Evolutionary conservation across 2,797 vertebrate genomes (phyloP), one percentile per base, ranked within the genome.

Genomic region (Rhynchonycteris naso): DNA sequence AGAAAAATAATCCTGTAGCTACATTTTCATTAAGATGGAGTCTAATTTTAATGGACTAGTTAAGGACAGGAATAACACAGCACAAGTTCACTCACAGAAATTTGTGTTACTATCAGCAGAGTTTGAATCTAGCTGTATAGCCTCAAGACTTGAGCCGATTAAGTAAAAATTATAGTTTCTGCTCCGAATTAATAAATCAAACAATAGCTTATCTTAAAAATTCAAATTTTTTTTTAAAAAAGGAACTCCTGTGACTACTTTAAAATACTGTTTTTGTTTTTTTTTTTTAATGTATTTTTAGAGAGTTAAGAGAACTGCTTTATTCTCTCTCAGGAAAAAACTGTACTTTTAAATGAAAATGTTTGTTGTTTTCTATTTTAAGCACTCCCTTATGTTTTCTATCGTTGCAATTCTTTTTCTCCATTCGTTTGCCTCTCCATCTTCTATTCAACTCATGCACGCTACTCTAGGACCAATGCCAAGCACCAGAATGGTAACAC

Each of bases 11-110:
- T 93, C 58, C 71, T 90, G 28, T 54, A 24, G 63, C 94, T 97
- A 95, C 78, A 93, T 91, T 97, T 94, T 80, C 85, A 95, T 96
- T 94, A 95, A 92, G 50, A 92, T 18, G 95, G 65, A 97, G 30
- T 84, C 43, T 93, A 19, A 97, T 97, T 97, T 97, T 97, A 97
- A 97, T 79, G 90, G 88, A 93, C 10, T 93, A 54, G 96, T 97
- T 97, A 92, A 95, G 78, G 87, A 94, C 95, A 96, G 89, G 96
- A 96, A 90, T 91, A 93, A 43, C 43, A 71, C 96, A 80, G 63
- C 86, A 69, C 84, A 96, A 84, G 74, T 95, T 96, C 96, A 97
- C 97, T 97, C 26, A 72, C 58, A 96, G 26, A 69, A 96, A 96
- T 96, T 93, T 76, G 71, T 84, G 75, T 81, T 90, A 95, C 63